A percentile compares a stretch with the other conserved stretches of the same genome.
These are phyloP conservation scores for Sciaenops ocellatus DNA, from an alignment of 2,797 vertebrate genomes.

Conservation along the genomic window DNA sequence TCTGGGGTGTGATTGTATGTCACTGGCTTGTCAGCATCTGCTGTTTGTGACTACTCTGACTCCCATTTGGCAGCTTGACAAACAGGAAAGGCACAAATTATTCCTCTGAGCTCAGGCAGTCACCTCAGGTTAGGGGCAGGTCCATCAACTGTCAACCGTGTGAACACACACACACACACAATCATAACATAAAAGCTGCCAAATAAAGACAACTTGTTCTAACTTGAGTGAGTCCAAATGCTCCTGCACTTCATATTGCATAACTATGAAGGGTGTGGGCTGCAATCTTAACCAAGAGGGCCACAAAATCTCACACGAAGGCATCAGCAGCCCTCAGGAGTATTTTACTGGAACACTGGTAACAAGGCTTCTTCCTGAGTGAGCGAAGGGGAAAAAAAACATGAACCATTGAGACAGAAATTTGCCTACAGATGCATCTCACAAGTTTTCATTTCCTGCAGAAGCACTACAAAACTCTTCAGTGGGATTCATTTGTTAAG, in stretches of 20 bases:
- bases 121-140: constrained; percentile 63
- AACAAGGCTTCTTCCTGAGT: constrained; percentile 11
- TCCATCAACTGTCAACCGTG: too few species aligned
- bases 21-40: background rate
- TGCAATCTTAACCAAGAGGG: background rate
- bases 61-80: constrained; percentile 50
- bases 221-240: constrained; percentile 21
- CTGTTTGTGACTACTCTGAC: constrained; percentile 20
- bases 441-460: constrained; percentile 59
- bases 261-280: background rate
- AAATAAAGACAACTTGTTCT: constrained; percentile 25
- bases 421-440: constrained; percentile 41
- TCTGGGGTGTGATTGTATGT: background rate
- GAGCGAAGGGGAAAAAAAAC: background rate
- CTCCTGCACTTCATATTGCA: background rate
- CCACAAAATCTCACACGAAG: background rate
- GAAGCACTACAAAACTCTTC: background rate
- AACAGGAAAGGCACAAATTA: constrained; percentile 42
- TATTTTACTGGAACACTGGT: constrained; percentile 19
- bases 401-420: constrained; percentile 23
- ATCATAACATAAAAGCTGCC: background rate
- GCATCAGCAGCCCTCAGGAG: background rate
- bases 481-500: background rate
- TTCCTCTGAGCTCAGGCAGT: constrained; percentile 29
- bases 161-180: background rate